phyloP scores from a whole-genome alignment of 1,140 invertebrate genomes.

The Aleiodes sp. region DNA sequence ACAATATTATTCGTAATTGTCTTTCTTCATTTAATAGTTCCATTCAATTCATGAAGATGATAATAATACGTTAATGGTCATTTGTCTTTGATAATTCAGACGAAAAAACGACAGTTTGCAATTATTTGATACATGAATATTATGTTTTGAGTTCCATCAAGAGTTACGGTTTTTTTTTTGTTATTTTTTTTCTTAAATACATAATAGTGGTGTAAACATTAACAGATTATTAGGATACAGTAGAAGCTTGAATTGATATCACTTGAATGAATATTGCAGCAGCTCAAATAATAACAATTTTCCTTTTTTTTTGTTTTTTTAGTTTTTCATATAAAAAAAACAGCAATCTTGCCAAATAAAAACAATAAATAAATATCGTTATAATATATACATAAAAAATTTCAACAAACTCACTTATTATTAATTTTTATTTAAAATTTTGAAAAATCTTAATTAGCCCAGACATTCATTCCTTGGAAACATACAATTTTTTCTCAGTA shows the following conservation, averaged over 20 bases:
- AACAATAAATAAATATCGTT: not conserved
- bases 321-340: constrained; percentile 21
- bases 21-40: not conserved
- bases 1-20: not conserved
- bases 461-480: not conserved
- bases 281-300: constrained; percentile 24
- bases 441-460: not conserved
- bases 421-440: not conserved
- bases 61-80: not conserved
- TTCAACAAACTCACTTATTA: constrained; percentile 17
- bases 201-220: constrained; percentile 23
- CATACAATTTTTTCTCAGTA: not conserved
- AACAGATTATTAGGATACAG: constrained; percentile 23
- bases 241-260: constrained; percentile 8
- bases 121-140: constrained; percentile 31
- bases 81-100: constrained; percentile 30
- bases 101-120: constrained; percentile 24
- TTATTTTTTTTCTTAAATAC: not conserved
- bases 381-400: not conserved
- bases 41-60: not conserved
- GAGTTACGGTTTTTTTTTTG: not conserved
- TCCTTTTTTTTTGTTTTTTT: not conserved
- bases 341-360: constrained; percentile 16
- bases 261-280: constrained; percentile 34
- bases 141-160: constrained; percentile 19